Evolutionary conservation across 2,888 invertebrate genomes (phyloP).

Genomic region (Campopleginae sp.): DNA sequence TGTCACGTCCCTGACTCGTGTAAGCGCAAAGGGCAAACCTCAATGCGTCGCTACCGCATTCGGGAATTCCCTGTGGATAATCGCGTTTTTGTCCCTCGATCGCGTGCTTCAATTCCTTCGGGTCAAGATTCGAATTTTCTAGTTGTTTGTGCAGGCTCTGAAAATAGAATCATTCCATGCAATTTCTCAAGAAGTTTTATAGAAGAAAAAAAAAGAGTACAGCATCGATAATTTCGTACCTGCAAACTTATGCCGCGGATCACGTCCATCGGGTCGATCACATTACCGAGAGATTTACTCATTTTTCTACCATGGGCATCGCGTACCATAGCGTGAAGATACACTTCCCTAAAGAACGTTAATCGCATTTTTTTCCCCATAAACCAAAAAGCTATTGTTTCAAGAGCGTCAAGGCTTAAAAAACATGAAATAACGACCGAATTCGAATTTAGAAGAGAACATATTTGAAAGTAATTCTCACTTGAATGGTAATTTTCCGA

Average conservation of each 20-base stretch:
- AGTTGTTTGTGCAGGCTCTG: slow-evolving; percentile 90
- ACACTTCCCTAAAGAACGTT: slow-evolving; percentile 88
- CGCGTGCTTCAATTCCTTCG: slow-evolving; percentile 88
- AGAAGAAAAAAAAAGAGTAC: too few species aligned
- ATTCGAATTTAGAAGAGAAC: not conserved
- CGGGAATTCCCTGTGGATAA: slow-evolving; percentile 96
- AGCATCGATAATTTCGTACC: slow-evolving; percentile 79
- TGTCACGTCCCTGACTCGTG: slow-evolving; percentile 95
- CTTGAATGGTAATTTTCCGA: slow-evolving; percentile 96
- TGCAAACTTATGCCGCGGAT: slow-evolving; percentile 94
- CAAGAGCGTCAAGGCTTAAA: slow-evolving; percentile 53
- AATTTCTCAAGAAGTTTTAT: too few species aligned
- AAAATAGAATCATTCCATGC: not conserved
- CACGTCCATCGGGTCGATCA: slow-evolving; percentile 98
- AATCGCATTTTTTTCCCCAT: not conserved
- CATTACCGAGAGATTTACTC: slow-evolving; percentile 99
- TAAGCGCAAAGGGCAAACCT: slow-evolving; percentile 96
- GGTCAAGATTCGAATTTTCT: slow-evolving; percentile 92
- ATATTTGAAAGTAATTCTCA: slow-evolving; percentile 76
- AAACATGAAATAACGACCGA: slow-evolving; percentile 38
- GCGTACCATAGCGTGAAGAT: slow-evolving; percentile 98
- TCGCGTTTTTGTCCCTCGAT: slow-evolving; percentile 85
- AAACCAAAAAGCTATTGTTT: not conserved
- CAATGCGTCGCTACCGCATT: slow-evolving; percentile 97
- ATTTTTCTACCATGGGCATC: slow-evolving; percentile 99